Base-by-base conservation (phyloP, 92 coral and sea anemone genomes). In the Porites lobata region DNA sequence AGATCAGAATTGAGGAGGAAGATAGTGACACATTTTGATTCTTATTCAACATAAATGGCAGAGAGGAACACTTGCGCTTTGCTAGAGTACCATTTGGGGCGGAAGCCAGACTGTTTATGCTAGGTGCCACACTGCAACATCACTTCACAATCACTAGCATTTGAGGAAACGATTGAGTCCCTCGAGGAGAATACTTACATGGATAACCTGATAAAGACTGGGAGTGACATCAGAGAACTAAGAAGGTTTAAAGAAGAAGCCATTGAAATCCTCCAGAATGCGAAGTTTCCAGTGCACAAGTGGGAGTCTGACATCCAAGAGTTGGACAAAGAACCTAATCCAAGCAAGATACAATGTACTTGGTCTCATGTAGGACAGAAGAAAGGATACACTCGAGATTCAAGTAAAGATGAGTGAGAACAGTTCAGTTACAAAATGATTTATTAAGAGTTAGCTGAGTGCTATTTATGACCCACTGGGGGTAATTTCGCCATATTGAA, bases 1-100 rank as follows among this genome's bases (percentile, higher is more conserved):
- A 8, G 13, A 38, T 11, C 5, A 13, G 6, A 0, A 67, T 67
- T n/a, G 10, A 75, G 68, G 70, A 64, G 51, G 56, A 85, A 50
- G 95, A 85, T 69, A 21, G 93, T 58, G 95, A 93, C 78, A 89
- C 93, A 1, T 90, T 90, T 75, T 68, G 90, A 8, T 86, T 90
- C 78, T 79, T 93, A 78, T 86, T 90, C 74, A 72, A 82, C 69
- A 59, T 89, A 26, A 67, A 89, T 63, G 71, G 89, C 8, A 67
- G 21, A 65, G 92, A 92, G 56, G 72, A 92, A 70, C 92, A 86
- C 51, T 71, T 92, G 38, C 86, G 95, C 8, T 94, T 92, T 63
- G 71, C 97, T 12, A 65, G 93, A 73, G 85, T 89, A 1, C 92
- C 94, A 1, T 89, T 92, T 78, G 94, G 94, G 19, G 95, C 86